Evolutionary conservation across 2,888 invertebrate species (phyloP).

Genomic region (Apoda limacodes): DNA sequence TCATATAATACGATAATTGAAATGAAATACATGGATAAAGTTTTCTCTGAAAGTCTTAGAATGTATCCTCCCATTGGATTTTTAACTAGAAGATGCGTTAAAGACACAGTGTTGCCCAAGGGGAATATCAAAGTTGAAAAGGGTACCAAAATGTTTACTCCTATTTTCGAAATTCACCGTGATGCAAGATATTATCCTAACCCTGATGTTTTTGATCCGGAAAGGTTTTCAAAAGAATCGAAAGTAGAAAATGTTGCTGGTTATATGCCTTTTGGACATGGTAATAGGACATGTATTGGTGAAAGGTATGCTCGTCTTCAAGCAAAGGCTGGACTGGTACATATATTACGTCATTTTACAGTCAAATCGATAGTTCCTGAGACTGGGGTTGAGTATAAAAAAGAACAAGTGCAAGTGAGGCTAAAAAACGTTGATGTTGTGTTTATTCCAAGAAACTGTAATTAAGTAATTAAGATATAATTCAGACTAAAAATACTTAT

Average conservation of each 20-base stretch:
- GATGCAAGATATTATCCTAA: slow-evolving; percentile 49
- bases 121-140: slow-evolving; percentile 39
- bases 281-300: slow-evolving; percentile 52
- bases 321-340: slow-evolving; percentile 22
- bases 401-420: slow-evolving; percentile 30
- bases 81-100: slow-evolving; percentile 28
- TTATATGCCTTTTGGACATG: slow-evolving; percentile 55
- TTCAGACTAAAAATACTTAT: too few species aligned
- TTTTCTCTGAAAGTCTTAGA: slow-evolving; percentile 32
- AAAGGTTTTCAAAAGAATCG: slow-evolving; percentile 30
- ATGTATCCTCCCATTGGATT: slow-evolving; percentile 37
- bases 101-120: slow-evolving; percentile 34
- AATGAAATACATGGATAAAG: slow-evolving; percentile 40
- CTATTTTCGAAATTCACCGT: slow-evolving; percentile 42
- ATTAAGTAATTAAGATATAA: too few species aligned
- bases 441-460: slow-evolving; percentile 18
- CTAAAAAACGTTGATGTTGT: slow-evolving; percentile 30
- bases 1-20: slow-evolving; percentile 30
- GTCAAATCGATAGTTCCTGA: slow-evolving; percentile 14
- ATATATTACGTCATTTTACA: slow-evolving; percentile 18
- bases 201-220: slow-evolving; percentile 51
- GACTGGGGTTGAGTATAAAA: slow-evolving; percentile 18
- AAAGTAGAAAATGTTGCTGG: slow-evolving; percentile 21
- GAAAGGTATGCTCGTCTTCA: slow-evolving; percentile 35
- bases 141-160: slow-evolving; percentile 33